Percentiles rank a stretch among this genome's conserved stretches.
These are phyloP conservation scores for Macropis europaea DNA, from an alignment of 2,888 invertebrate species.

Conservation along the genomic window DNA sequence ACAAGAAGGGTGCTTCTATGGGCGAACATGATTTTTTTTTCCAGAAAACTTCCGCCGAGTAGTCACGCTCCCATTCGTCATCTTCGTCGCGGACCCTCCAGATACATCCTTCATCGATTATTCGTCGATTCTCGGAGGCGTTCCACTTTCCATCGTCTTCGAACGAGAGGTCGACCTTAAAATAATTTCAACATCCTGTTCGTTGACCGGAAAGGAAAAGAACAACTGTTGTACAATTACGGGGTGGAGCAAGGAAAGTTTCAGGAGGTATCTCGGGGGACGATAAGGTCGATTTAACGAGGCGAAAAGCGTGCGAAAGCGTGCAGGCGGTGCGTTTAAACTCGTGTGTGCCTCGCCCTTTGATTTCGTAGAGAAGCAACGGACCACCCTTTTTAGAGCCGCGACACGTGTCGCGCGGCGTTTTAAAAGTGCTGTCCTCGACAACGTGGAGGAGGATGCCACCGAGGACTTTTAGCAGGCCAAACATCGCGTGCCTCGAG, in stretches of 20 bases:
- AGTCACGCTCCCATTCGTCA: conserved; percentile 57
- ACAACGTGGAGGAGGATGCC: conserved; percentile 47
- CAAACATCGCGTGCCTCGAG: conserved; percentile 73
- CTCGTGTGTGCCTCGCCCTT: conserved; percentile 52
- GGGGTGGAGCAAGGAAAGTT: not conserved
- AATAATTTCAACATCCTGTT: too few species aligned
- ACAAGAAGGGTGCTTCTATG: conserved; percentile 66
- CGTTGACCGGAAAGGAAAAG: not conserved
- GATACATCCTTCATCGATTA: conserved; percentile 51
- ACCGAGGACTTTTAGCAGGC: conserved; percentile 73
- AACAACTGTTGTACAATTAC: not conserved
- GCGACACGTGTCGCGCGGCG: conserved; percentile 43
- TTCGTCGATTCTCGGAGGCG: conserved; percentile 34
- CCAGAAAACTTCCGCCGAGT: conserved; percentile 53
- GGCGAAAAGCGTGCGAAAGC: conserved; percentile 62
- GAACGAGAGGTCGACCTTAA: too few species aligned
- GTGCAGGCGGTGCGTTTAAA: conserved; percentile 66
- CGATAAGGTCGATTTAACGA: conserved; percentile 48
- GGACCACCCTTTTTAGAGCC: conserved; percentile 52
- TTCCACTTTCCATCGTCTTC: conserved; percentile 19
- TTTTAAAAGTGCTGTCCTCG: conserved; percentile 58
- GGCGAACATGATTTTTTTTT: conserved; percentile 59
- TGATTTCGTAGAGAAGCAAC: conserved; percentile 54
- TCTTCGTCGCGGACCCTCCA: conserved; percentile 35
- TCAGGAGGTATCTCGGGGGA: too few species aligned